A percentile compares a stretch with the other conserved stretches of the same genome.
Evolutionary conservation across 2,888 invertebrate genomes (phyloP).

Genomic region (Chesias legatella): DNA sequence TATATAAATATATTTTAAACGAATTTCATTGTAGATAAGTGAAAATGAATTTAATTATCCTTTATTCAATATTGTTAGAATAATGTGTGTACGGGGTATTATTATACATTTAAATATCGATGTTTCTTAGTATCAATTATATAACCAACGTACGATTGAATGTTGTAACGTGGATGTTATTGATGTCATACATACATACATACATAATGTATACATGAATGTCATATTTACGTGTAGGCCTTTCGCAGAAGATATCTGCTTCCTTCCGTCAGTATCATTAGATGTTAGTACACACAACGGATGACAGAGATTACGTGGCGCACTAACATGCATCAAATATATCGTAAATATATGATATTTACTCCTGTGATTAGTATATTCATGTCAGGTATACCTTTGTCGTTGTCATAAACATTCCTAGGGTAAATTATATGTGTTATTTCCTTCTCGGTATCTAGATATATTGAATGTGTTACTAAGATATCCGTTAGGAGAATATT

Average conservation of each 20-base stretch:
- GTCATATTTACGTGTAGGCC: conserved; percentile 54
- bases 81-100: conserved; percentile 58
- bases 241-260: conserved; percentile 41
- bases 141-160: conserved; percentile 43
- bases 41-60: conserved; percentile 60
- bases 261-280: conserved; percentile 28
- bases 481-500: conserved; percentile 42
- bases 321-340: conserved; percentile 53
- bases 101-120: conserved; percentile 53
- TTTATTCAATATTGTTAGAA: conserved; percentile 49
- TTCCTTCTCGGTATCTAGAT: conserved; percentile 47
- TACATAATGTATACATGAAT: conserved; percentile 46
- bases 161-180: conserved; percentile 61
- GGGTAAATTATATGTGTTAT: conserved; percentile 45
- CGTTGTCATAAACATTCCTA: conserved; percentile 73
- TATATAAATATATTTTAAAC: conserved; percentile 59
- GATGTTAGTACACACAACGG: conserved; percentile 22
- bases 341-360: conserved; percentile 71
- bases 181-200: conserved; percentile 37
- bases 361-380: conserved; percentile 74
- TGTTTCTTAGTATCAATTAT: conserved; percentile 64
- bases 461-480: conserved; percentile 45
- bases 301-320: conserved; percentile 48
- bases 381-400: conserved; percentile 52
- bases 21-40: conserved; percentile 66